phyloP scores from a whole-genome alignment of 2,113 vertebrate species.

The Apodemus speciosus region DNA sequence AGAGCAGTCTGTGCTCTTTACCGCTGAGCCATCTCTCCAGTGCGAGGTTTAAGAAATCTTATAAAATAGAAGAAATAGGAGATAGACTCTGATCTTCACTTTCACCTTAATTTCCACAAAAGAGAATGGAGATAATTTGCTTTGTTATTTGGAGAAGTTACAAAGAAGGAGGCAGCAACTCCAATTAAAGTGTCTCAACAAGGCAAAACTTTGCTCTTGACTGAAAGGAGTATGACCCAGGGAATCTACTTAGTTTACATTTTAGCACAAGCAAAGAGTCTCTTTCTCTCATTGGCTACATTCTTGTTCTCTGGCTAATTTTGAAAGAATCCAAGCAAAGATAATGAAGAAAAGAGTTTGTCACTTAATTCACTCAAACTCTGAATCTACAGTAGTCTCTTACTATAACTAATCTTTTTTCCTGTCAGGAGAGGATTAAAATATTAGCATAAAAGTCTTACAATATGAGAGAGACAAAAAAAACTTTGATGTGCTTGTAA shows the following conservation, averaged over 20 bases:
- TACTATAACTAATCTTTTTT: neutral
- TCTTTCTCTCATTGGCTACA: neutral
- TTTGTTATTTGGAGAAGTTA: neutral
- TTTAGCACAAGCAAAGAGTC: neutral
- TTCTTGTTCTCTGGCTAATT: neutral
- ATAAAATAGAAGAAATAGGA: neutral
- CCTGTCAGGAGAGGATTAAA: neutral
- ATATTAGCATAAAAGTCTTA: neutral
- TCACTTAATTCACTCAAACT: neutral
- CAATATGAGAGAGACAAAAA: neutral
- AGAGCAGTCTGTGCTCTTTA: too few species aligned
- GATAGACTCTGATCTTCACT: neutral
- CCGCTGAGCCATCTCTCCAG: too few species aligned
- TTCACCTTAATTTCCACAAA: neutral
- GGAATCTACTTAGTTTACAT: neutral
- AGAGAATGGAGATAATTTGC: slow-evolving; percentile 7
- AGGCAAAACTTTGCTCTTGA: neutral
- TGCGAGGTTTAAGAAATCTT: neutral
- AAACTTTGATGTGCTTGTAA: neutral
- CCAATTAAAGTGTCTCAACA: neutral
- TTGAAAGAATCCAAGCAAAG: neutral
- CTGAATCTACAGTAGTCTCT: neutral
- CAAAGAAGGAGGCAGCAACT: neutral
- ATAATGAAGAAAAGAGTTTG: neutral
- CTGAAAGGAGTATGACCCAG: neutral